Conservation (phyloP, 2,888 invertebrate genomes). For the Campopleginae sp. region DNA sequence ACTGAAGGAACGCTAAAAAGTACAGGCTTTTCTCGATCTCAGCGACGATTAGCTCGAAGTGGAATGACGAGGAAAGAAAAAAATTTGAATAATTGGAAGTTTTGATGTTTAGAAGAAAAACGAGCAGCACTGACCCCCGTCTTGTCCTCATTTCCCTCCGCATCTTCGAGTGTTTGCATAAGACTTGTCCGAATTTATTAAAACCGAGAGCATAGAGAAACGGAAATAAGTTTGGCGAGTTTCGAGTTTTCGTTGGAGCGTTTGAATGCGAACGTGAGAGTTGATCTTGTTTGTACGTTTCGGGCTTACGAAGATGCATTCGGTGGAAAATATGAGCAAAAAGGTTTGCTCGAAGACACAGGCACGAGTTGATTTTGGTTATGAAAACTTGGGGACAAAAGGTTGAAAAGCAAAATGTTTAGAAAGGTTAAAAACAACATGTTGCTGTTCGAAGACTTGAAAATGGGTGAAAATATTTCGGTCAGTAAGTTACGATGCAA, state of each 20-base stretch:
- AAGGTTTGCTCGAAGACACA: background rate
- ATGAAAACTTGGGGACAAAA: background rate
- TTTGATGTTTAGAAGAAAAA: background rate
- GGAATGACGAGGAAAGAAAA: background rate
- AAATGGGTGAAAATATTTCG: constrained; percentile 4
- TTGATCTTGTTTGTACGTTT: background rate
- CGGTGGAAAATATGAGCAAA: background rate
- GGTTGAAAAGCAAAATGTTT: background rate
- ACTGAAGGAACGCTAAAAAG: background rate
- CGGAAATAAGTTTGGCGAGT: constrained; percentile 69
- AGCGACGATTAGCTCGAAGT: background rate
- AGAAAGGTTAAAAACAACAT: background rate
- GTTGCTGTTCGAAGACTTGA: background rate
- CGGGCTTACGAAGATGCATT: background rate
- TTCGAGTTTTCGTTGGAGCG: constrained; percentile 41
- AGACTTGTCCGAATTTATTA: constrained; percentile 69
- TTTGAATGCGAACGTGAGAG: constrained; percentile 40
- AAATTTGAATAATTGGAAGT: background rate
- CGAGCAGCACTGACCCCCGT: background rate
- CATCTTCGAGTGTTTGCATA: constrained; percentile 40
- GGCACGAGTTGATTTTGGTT: background rate
- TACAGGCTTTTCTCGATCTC: background rate
- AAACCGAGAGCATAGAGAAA: constrained; percentile 69
- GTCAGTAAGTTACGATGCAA: constrained; percentile 27
- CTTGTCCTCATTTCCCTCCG: constrained; percentile 1